Evolutionary conservation across 1,140 invertebrate species (phyloP).

Genomic region (Microplitis mediator): DNA sequence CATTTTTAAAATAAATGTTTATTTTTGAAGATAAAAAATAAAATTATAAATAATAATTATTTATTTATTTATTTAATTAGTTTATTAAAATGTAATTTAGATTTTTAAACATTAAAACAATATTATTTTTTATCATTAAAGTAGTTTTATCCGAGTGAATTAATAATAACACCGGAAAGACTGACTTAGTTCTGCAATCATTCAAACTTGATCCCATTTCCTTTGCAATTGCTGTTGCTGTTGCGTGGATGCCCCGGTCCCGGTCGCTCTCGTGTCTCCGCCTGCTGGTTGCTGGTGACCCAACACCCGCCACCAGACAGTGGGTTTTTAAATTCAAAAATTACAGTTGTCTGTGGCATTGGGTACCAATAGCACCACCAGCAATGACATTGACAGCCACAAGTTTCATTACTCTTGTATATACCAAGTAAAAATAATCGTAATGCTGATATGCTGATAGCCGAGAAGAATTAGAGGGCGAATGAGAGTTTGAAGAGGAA

Average conservation of each 20-base stretch:
- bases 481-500: neutral
- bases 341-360: conserved; percentile 6
- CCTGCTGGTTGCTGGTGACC: no score
- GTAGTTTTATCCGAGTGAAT: neutral
- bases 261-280: no score
- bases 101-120: no score
- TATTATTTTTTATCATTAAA: neutral
- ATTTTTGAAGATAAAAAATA: conserved; percentile 49
- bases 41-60: neutral
- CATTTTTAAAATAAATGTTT: conserved; percentile 61
- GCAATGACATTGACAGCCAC: no score
- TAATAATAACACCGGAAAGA: conserved; percentile 3
- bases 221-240: conserved; percentile 41
- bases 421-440: no score
- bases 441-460: no score
- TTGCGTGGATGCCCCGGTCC: neutral
- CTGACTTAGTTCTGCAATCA: conserved; percentile 31
- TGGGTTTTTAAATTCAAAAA: conserved; percentile 7
- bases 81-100: neutral
- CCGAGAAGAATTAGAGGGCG: neutral
- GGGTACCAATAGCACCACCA: neutral
- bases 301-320: neutral
- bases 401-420: no score
- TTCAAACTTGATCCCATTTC: conserved; percentile 56
- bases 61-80: neutral